Base-by-base conservation (phyloP, 2,113 vertebrate genomes). In the Brachyhypopomus occidentalis region DNA sequence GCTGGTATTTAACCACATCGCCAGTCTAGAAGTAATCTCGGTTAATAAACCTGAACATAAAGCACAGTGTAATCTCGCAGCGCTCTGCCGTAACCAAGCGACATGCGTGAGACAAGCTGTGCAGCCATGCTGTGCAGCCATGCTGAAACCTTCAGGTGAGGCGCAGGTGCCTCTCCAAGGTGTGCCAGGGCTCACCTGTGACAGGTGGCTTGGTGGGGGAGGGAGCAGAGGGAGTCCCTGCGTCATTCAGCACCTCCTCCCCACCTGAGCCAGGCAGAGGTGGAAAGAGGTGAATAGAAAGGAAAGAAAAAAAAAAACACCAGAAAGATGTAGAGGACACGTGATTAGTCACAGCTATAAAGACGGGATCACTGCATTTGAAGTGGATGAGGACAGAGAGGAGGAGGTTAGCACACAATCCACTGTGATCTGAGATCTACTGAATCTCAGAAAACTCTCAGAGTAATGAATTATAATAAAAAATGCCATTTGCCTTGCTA, bases 221-320 rank as follows among this genome's bases (percentile, higher is more conserved):
- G 85, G 89, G 80, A 86, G 91, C 85, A 45, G 90, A 89, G 78
- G 89, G 64, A 79, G 86, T 86, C 81, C 90, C 92, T 81, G 83
- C 82, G 62, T 93, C 92, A 75, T 89, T 90, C 77, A 80, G 88
- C 90, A 89, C 91, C 88, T 93, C 92, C 91, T 93, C 93, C 90
- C 83, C 92, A 90, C 84, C 90, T 90, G 83, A 81, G 36, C 88
- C 64, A 87, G 23, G 84, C 23, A 88, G 9, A 56, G 45, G 45
- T 3, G 12, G 12, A 12, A 77, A 56, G 63, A 63, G 36, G 38
- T n/a, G 34, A 48, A 14, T 27, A 67, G 20, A 71, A 30, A 19
- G 23, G 59, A 62, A 60, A 20, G 58, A 22, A 60, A 8, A 63
- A 85, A 55, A 38, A 45, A 70, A 23, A 67, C 19, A 52, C 48